These are phyloP conservation scores for Eulimnadia texana DNA, from an alignment of 1,140 invertebrate species.

Conservation along the genomic window DNA sequence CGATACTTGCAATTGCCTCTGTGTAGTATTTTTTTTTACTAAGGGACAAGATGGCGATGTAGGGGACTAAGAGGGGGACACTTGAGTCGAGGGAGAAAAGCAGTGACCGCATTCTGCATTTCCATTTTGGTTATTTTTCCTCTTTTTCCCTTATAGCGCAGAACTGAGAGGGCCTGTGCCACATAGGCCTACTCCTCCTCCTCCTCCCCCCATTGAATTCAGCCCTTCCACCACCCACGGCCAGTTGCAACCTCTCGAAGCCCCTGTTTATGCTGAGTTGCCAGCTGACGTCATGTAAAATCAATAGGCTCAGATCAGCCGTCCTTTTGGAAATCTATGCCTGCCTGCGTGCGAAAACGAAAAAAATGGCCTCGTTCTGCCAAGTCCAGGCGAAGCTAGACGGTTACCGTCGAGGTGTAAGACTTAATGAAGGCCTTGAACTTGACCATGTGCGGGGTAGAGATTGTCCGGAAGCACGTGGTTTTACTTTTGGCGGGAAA, in stretches of 20 bases:
- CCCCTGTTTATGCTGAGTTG: background rate
- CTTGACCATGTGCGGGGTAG: background rate
- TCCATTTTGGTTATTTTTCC: background rate
- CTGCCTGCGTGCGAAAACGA: background rate
- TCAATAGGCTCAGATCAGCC: background rate
- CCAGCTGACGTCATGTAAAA: background rate
- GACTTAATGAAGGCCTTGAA: background rate
- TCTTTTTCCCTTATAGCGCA: background rate
- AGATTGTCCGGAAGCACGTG: background rate
- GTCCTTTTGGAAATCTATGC: background rate
- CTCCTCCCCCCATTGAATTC: background rate
- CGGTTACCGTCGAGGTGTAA: too few species aligned
- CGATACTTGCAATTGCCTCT: too few species aligned
- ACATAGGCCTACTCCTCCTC: background rate
- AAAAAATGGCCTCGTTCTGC: too few species aligned
- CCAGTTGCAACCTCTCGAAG: background rate
- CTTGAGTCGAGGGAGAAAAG: background rate
- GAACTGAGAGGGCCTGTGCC: background rate
- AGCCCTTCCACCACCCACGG: background rate
- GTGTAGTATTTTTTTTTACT: too few species aligned
- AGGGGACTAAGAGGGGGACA: background rate
- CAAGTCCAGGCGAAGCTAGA: too few species aligned
- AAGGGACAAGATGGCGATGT: background rate
- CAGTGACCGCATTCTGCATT: background rate
- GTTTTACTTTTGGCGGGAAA: background rate